Percentiles rank a stretch among this genome's conserved stretches.
Evolutionary conservation across 2,797 vertebrate genomes (phyloP).

Genomic region (Spinibarbus caldwelli): DNA sequence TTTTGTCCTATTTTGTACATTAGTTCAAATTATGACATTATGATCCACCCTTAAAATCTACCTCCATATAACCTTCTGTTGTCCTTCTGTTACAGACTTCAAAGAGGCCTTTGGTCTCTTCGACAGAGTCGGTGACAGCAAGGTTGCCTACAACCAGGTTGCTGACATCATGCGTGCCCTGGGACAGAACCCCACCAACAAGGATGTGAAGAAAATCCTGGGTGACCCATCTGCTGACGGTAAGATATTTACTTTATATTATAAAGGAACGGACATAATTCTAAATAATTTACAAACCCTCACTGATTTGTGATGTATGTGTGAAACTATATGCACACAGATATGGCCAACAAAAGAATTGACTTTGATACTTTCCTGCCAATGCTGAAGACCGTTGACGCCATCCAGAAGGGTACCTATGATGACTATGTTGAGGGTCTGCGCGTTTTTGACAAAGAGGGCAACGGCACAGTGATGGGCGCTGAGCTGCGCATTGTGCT

Average conservation of each 20-base stretch:
- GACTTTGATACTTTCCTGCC: slow-evolving; percentile 94
- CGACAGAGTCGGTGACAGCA: slow-evolving; percentile 94
- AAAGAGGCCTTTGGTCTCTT: slow-evolving; percentile 99
- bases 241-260: slow-evolving; percentile 67
- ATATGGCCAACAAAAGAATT: slow-evolving; percentile 94
- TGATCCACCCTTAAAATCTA: background rate
- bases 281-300: background rate
- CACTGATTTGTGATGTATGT: background rate
- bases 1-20: too few species aligned
- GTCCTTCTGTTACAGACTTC: slow-evolving; percentile 85
- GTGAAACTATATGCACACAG: slow-evolving; percentile 67
- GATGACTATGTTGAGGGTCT: slow-evolving; percentile 99
- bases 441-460: slow-evolving; percentile 98
- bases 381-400: slow-evolving; percentile 90
- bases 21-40: background rate
- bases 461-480: slow-evolving; percentile 98
- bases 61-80: background rate
- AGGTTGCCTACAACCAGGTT: slow-evolving; percentile 91
- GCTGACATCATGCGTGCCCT: slow-evolving; percentile 95
- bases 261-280: background rate
- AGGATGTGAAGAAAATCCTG: slow-evolving; percentile 85
- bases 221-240: slow-evolving; percentile 90
- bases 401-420: slow-evolving; percentile 85
- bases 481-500: slow-evolving; percentile 98
- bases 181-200: slow-evolving; percentile 98